Evolutionary conservation across 2,888 invertebrate species (phyloP).

Genomic region (Zygothrica quintamaculata): DNA sequence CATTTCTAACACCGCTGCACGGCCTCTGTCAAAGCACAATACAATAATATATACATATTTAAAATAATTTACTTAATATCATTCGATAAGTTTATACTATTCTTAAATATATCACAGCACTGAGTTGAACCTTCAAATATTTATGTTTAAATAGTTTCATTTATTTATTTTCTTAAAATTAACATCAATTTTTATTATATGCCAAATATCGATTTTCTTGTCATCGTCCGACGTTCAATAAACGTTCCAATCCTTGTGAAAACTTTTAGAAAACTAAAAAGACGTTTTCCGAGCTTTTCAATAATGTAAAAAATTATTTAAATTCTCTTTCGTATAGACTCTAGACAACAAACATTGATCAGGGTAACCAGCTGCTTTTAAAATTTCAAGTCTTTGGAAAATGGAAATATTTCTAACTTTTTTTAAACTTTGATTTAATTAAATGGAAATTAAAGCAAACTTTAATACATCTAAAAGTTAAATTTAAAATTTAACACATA

Average conservation of each 20-base stretch:
- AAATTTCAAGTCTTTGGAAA: conserved; percentile 13
- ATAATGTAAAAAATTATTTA: conserved; percentile 73
- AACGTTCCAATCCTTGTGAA: conserved; percentile 75
- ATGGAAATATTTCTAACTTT: conserved; percentile 37
- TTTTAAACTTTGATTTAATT: too few species aligned
- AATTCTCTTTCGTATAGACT: conserved; percentile 52
- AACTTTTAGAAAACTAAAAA: conserved; percentile 81
- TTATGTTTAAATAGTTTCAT: neutral
- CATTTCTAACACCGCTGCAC: conserved; percentile 41
- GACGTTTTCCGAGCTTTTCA: conserved; percentile 58
- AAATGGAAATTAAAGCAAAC: too few species aligned
- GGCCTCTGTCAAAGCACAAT: conserved; percentile 38
- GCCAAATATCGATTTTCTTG: conserved; percentile 53
- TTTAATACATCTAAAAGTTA: too few species aligned
- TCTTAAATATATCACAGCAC: conserved; percentile 7
- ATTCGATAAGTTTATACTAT: conserved; percentile 9
- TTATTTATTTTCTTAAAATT: conserved; percentile 24
- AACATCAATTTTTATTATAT: conserved; percentile 40
- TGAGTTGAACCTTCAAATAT: conserved; percentile 9
- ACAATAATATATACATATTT: neutral
- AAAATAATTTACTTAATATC: conserved; percentile 3
- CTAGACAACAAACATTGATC: conserved; percentile 18
- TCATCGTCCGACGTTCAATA: conserved; percentile 29
- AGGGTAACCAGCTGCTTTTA: conserved; percentile 64
- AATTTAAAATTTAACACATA: too few species aligned